Evolutionary conservation across 2,113 vertebrate species (phyloP), one percentile per base, ranked within the genome.

Genomic region (Caranx ignobilis): DNA sequence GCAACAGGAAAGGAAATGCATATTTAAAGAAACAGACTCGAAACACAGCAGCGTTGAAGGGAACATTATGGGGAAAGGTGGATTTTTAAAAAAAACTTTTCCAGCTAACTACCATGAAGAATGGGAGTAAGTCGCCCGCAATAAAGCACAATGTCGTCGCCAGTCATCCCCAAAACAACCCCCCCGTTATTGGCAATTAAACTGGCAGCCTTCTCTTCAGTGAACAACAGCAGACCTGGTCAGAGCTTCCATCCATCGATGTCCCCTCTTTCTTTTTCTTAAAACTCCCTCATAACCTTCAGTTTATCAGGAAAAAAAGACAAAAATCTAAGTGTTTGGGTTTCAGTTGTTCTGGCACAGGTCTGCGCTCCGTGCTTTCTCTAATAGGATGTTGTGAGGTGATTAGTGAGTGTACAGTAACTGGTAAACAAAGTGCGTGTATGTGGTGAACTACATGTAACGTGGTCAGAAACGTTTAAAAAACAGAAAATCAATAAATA

Each of bases 111-210:
- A 45, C n/a, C 4, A 3, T 21, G 18, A 62, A 56, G 13, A 37
- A 73, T 34, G 66, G 65, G 81, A 56, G 52, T 66, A n/a, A 21
- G 71, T 56, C 62, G 26, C 50, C 69, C 45, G 45, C 59, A 81
- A 71, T 71, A 87, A 93, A 93, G 91, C 89, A 90, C 88, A 92
- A 90, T 6, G 61, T 75, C 9, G 41, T 69, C 5, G 37, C 50
- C 8, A 21, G 61, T 37, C 48, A 4, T 11, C 48, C 31, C 47
- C 15, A 0, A 2, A 52, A 71, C 0, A 13, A 1, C 26, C 26
- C 26, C 26, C 13, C 21, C 15, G 65, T 72, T 50, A 26, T 77
- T 43, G 70, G 76, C 54, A 13, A 56, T 26, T 35, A 55, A 32
- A 64, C 43, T 6, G 47, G 79, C 72, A 72, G 72, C 72, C 72